A percentile compares a stretch with the other conserved stretches of the same genome.
phyloP scores from a whole-genome alignment of 2,113 vertebrate species.

The Callipepla squamata region DNA sequence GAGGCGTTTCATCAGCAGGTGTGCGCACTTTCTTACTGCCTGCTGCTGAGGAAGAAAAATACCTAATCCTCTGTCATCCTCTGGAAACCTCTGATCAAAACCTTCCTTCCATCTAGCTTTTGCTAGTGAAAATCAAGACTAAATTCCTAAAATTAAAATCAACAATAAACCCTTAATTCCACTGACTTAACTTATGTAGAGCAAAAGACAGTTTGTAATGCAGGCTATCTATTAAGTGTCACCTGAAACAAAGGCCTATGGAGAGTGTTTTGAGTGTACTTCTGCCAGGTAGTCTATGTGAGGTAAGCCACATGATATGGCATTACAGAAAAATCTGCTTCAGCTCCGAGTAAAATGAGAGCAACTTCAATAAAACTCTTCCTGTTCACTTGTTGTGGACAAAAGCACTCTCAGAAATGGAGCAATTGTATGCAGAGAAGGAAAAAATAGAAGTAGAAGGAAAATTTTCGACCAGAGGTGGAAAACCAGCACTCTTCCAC shows the following conservation, averaged over 20 bases:
- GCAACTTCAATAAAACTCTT: neutral
- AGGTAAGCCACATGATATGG: neutral
- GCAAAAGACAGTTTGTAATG: neutral
- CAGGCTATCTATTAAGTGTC: neutral
- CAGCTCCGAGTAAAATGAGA: neutral
- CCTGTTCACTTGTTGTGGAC: neutral
- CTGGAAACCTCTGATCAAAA: neutral
- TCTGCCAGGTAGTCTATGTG: neutral
- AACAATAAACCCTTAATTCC: neutral
- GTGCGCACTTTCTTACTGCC: neutral
- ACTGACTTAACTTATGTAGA: neutral
- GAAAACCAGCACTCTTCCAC: neutral
- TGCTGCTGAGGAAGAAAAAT: neutral
- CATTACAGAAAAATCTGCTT: neutral
- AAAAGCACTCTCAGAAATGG: neutral
- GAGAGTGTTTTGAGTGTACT: neutral
- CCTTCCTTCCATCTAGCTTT: neutral
- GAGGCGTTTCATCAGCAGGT: fast-evolving
- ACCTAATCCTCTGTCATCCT: fast-evolving
- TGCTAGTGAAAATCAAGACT: neutral
- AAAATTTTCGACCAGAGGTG: neutral
- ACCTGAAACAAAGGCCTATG: neutral
- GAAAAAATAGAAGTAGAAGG: neutral
- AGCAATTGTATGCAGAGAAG: neutral
- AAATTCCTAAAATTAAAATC: neutral